Percentiles rank a stretch among this genome's conserved stretches.
Evolutionary conservation across 1,140 invertebrate genomes (phyloP).

Genomic region (Drosophila ercepeae): DNA sequence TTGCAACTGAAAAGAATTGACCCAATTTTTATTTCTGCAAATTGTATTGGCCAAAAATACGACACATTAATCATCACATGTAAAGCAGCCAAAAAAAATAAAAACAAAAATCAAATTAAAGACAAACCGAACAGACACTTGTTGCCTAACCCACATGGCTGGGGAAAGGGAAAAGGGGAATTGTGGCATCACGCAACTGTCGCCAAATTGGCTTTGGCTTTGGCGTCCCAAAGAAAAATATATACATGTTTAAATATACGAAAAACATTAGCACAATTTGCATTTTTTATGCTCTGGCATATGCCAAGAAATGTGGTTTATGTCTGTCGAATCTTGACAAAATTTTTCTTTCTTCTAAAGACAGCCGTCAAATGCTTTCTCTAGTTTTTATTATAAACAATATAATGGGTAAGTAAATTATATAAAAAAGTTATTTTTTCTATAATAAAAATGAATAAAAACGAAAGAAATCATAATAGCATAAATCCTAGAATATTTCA

Average conservation of each 20-base stretch:
- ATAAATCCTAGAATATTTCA: too few relatives aligned
- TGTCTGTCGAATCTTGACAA: slow-evolving; percentile 1
- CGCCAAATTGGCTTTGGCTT: slow-evolving; percentile 51
- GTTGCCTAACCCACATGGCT: slow-evolving; percentile 30
- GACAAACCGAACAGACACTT: slow-evolving; percentile 52
- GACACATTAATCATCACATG: slow-evolving; percentile 48
- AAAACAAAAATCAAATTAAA: background rate
- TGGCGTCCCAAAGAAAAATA: slow-evolving; percentile 39
- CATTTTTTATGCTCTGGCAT: slow-evolving; percentile 34
- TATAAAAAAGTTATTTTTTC: too few relatives aligned
- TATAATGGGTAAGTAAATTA: background rate
- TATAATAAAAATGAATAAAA: too few relatives aligned
- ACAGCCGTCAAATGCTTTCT: background rate
- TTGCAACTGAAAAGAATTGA: slow-evolving; percentile 3
- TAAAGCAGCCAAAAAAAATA: slow-evolving; percentile 12
- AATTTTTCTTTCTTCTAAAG: too few relatives aligned
- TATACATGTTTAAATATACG: slow-evolving; percentile 18
- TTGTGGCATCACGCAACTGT: slow-evolving; percentile 17
- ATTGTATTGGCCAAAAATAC: slow-evolving; percentile 39
- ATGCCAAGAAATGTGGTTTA: slow-evolving; percentile 24
- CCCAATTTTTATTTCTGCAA: slow-evolving; percentile 17
- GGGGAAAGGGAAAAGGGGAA: slow-evolving; percentile 16
- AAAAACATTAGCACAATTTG: slow-evolving; percentile 56
- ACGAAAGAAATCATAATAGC: too few relatives aligned
- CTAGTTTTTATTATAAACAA: background rate